Conservation (phyloP, 2,888 invertebrate genomes). For the Acronicta aceris region DNA sequence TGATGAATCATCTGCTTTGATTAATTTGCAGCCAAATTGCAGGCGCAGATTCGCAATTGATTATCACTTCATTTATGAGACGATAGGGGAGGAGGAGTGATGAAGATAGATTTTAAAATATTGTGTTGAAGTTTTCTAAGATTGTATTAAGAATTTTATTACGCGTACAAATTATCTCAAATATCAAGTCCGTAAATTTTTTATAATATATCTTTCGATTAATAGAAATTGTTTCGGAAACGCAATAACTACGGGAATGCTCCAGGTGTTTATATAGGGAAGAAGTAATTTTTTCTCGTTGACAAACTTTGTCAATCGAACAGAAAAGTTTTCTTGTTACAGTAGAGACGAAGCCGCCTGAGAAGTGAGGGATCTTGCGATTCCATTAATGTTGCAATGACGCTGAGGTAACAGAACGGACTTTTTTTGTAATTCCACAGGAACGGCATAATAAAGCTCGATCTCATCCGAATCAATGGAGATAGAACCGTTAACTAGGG, state of each 20-base stretch:
- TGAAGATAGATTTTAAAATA: too few species aligned
- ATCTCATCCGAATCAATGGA: conserved; percentile 36
- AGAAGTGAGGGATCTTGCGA: conserved; percentile 53
- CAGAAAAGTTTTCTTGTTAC: conserved; percentile 74
- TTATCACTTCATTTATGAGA: too few species aligned
- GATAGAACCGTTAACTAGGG: conserved; percentile 15
- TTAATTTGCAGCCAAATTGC: too few species aligned
- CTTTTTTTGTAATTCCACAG: conserved; percentile 27
- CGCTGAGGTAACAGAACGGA: conserved; percentile 21
- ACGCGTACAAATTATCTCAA: background rate
- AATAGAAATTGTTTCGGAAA: conserved; percentile 35
- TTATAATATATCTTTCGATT: conserved; percentile 35
- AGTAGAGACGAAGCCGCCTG: conserved; percentile 55
- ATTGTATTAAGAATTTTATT: too few species aligned
- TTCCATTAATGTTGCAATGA: conserved; percentile 62
- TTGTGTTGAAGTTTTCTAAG: too few species aligned
- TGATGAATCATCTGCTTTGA: too few species aligned
- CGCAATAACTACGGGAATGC: conserved; percentile 32
- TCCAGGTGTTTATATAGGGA: conserved; percentile 52
- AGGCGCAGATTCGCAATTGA: too few species aligned
- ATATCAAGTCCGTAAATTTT: background rate
- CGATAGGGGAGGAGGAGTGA: too few species aligned
- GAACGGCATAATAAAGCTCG: conserved; percentile 24
- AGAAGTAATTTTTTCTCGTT: conserved; percentile 62
- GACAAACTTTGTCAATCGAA: conserved; percentile 72